Percentiles rank a stretch among this genome's conserved stretches.
These are phyloP conservation scores for Garrulus glandarius DNA, from an alignment of 2,797 vertebrate genomes.

Conservation along the genomic window DNA sequence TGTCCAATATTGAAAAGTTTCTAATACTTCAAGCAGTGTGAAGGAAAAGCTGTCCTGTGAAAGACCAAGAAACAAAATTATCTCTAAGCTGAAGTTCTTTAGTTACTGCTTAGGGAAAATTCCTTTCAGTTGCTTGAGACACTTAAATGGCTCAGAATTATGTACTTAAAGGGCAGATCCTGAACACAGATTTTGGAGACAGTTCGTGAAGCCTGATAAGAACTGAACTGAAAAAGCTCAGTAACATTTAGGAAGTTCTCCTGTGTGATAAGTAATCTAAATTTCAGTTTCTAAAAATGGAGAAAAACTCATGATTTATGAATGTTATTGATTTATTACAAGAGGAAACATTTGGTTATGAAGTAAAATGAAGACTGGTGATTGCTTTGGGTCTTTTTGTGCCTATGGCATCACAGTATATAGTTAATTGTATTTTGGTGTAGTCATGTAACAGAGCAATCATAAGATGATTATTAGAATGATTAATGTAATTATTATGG, in stretches of 20 bases:
- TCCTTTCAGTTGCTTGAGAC: not conserved
- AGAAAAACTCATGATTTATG: not conserved
- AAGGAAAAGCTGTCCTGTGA: not conserved
- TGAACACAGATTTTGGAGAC: not conserved
- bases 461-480: not conserved
- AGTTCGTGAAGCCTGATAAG: not conserved
- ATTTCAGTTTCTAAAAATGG: not conserved
- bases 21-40: not conserved
- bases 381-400: not conserved
- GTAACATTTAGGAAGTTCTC: not conserved
- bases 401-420: not conserved
- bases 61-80: not conserved
- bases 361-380: not conserved
- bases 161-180: not conserved
- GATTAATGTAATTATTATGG: not conserved
- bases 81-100: not conserved
- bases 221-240: not conserved
- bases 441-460: not conserved
- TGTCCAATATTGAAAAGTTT: not conserved
- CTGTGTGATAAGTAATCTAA: not conserved
- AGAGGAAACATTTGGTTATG: not conserved
- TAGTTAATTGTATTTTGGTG: not conserved
- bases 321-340: not conserved
- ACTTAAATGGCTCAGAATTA: not conserved
- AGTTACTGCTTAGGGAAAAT: not conserved